Conservation (phyloP, 1,140 invertebrate species). For the Drosophila truncata region DNA sequence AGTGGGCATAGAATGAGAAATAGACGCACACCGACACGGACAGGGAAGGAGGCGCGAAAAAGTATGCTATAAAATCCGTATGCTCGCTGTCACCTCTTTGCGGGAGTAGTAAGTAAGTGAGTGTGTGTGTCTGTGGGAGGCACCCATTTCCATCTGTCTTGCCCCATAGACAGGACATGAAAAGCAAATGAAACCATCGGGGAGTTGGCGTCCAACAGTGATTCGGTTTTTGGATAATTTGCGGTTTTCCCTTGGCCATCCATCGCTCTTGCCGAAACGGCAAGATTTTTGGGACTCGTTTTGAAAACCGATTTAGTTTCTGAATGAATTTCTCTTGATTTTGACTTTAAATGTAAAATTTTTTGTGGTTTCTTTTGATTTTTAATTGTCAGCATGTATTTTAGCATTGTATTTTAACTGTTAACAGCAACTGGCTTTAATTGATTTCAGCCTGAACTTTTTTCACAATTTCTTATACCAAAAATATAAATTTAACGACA, state of each 20-base stretch:
- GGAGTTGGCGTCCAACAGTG: conserved; percentile 17
- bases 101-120: neutral
- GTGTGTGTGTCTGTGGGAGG: neutral
- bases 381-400: neutral
- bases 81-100: conserved; percentile 38
- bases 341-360: neutral
- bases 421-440: neutral
- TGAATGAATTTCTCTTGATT: neutral
- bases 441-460: neutral
- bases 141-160: conserved; percentile 29
- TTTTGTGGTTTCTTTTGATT: neutral
- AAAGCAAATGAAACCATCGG: conserved; percentile 44
- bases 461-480: neutral
- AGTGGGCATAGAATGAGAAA: conserved; percentile 42
- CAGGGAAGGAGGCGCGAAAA: conserved; percentile 54
- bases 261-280: neutral
- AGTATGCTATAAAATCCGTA: conserved; percentile 72
- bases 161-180: conserved; percentile 32
- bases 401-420: too few species aligned
- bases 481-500: neutral
- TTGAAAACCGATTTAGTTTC: neutral
- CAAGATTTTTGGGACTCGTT: conserved; percentile 8
- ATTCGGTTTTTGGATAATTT: conserved; percentile 45
- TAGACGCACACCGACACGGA: conserved; percentile 9
- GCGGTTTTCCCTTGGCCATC: conserved; percentile 15